Evolutionary conservation across 2,888 invertebrate species (phyloP), one percentile per base, ranked within the genome.

Genomic region (Cloeon dipterum): DNA sequence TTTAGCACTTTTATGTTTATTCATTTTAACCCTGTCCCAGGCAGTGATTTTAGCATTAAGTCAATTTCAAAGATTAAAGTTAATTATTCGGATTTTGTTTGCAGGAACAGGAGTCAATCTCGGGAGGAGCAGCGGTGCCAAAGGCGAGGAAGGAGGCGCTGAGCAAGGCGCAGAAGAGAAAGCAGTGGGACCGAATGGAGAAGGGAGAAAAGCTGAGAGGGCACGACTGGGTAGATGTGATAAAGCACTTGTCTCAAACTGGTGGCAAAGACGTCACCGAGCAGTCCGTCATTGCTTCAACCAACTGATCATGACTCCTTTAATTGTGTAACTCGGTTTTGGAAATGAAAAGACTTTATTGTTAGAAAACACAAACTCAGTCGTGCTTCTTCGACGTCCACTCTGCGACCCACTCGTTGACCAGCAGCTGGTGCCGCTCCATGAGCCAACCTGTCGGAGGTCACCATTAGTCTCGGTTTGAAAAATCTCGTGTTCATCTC

Each of bases 191-290:
- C 52, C 68, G 72, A 39, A 68, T 82, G 1, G 86, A 86, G 54
- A 75, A 72, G 20, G 89, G 88, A 1, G 89, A 91, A 51, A 70
- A 68, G 44, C 78, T 83, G 0, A 61, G 93, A 20, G 94, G 94
- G 1, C 86, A 75, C 70, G 74, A 94, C 60, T 94, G 94, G 93
- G 74, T 93, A 8, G 93, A 93, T 52, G 72, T 94, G 42, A 76
- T 94, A n/a, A 88, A 85, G 56, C 94, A 94, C 60, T 66, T 94
- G 40, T 83, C 85, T 8, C 91, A 91, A 53, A 74, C 74, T 36
- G 70, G 67, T 42, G 58, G 59, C 33, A 63, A 67, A 49, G 23
- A 23, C 11, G 8, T 29, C 5, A 58, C 58, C 38, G 60, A 61
- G 25, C 26, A 38, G 10, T 36, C 26, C 11, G 20, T 18, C 5